Evolutionary conservation across 2,113 vertebrate species (phyloP), one percentile per base, ranked within the genome.

Genomic region (Monarcha castaneiventris): DNA sequence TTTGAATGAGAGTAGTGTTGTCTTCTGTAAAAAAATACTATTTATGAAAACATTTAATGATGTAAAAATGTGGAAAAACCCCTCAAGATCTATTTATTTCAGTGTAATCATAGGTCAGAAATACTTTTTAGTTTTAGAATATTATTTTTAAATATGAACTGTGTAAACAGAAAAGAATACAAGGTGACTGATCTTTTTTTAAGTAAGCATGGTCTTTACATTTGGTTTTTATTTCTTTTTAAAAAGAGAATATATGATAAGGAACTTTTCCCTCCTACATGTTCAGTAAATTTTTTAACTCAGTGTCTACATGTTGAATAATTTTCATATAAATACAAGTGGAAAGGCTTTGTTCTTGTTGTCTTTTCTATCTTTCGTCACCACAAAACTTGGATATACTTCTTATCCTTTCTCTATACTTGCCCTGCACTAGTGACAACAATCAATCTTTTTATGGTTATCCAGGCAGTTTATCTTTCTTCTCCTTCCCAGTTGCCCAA

Each of bases 381-480:
- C 26, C 39, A 51, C 25, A 67, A n/a, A 90, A 66, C 59, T 54
- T 52, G 35, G 5, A 85, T 63, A 80, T 84, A 37, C 9, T 39
- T 88, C 52, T 83, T 61, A 49, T 9, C 37, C 30, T 80, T 54
- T 93, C 54, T 67, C 55, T 59, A 9, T 73, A 5, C 2, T 44
- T 78, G 61, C 81, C 61, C 48, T 78, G 16, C 21, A 9, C 27
- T 91, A 43, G n/a, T 55, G 52, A 76, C 61, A 86, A 37, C 51
- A 90, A 84, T 81, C 51, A 81, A 77, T 75, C 76, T 75, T 88
- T 94, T 87, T 67, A 56, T 83, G 76, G 18, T 73, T 89, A 82
- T 58, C 29, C 62, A 73, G 32, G 76, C 86, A 84, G 73, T 90
- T 87, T 93, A 93, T 90, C 76, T 84, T 86, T 91, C 27, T 19